Base-by-base conservation (phyloP, 2,113 vertebrate genomes). In the Macaca fascicularis region DNA sequence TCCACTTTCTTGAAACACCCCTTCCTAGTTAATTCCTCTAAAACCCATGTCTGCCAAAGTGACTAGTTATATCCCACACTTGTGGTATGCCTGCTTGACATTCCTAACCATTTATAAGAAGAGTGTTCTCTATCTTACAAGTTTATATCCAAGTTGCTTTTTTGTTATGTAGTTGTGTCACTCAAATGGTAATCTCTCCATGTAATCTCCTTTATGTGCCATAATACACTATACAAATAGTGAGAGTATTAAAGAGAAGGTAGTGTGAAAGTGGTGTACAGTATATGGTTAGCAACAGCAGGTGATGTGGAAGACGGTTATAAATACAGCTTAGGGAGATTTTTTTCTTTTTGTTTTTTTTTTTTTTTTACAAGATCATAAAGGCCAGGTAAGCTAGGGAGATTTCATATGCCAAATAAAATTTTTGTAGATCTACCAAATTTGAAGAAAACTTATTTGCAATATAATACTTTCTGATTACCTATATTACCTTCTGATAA, bases 261-360 rank as follows among this genome's bases (percentile, higher is more conserved):
- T 50, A 7, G 16, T n/a, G 35, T 11, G 74, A 55, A 8, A 50
- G 40, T 30, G 19, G 27, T 0, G 1, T 19, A 32, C 40, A 78
- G 6, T 64, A 9, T 19, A 9, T 19, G 4, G 19, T 45, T 84
- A 30, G 48, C n/a, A 35, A 45, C 57, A 43, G 38, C 50, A 74
- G 17, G 27, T 48, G 40, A 43, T 64, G 55, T 45, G 30, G 11
- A 85, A 87, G 30, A 45, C 19, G 61, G 35, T 48, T 59, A 74
- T 43, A 92, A n/a, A 45, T 22, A 27, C 23, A 55, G 23, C 23
- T 22, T 16, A 72, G 25, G 12, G 32, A 64, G 43, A 64, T 32
- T 64, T 64, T 30, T 64, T 64, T 32, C 5, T 7, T 55, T 55
- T 20, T 20, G 0, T 7, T 14, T 5, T 5, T 64, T 30, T 64